phyloP scores from a whole-genome alignment of 2,888 invertebrate genomes.

The Drosophila kambysellisi region DNA sequence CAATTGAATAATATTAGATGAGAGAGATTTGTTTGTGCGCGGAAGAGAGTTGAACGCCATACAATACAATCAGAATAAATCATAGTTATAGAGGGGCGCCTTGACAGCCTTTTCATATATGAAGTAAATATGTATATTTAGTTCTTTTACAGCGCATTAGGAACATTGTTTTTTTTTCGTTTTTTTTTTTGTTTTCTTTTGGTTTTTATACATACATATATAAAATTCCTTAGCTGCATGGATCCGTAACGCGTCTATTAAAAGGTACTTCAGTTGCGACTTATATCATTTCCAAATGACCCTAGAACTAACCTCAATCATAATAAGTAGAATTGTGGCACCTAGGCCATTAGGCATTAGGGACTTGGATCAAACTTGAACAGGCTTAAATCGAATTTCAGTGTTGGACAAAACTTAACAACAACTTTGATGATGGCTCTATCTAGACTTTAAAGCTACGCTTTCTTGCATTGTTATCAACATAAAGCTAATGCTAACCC shows the following conservation, averaged over 20 bases:
- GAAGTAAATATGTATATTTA: neutral
- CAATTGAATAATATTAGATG: constrained; percentile 17
- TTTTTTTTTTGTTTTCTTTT: neutral
- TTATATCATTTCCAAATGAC: constrained; percentile 47
- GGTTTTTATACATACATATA: neutral
- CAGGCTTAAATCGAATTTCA: constrained; percentile 56
- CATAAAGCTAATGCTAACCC: constrained; percentile 59
- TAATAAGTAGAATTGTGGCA: constrained; percentile 13
- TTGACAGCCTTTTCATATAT: constrained; percentile 36
- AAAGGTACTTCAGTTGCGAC: constrained; percentile 82
- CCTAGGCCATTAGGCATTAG: constrained; percentile 10
- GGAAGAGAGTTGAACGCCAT: constrained; percentile 11
- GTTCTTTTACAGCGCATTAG: constrained; percentile 23
- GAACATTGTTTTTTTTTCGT: constrained; percentile 25
- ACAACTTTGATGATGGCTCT: constrained; percentile 40
- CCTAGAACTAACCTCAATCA: constrained; percentile 23
- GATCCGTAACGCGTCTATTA: constrained; percentile 27
- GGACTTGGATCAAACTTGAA: constrained; percentile 52
- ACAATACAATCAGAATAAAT: constrained; percentile 17
- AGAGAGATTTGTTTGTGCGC: constrained; percentile 28
- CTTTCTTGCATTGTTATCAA: constrained; percentile 65
- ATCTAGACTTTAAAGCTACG: constrained; percentile 60
- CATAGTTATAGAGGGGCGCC: constrained; percentile 9
- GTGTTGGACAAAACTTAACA: constrained; percentile 70
- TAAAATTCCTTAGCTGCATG: constrained; percentile 20